Percentiles rank a stretch among this genome's conserved stretches.
Evolutionary conservation across 2,797 vertebrate genomes (phyloP).

Genomic region (Saguinus oedipus): DNA sequence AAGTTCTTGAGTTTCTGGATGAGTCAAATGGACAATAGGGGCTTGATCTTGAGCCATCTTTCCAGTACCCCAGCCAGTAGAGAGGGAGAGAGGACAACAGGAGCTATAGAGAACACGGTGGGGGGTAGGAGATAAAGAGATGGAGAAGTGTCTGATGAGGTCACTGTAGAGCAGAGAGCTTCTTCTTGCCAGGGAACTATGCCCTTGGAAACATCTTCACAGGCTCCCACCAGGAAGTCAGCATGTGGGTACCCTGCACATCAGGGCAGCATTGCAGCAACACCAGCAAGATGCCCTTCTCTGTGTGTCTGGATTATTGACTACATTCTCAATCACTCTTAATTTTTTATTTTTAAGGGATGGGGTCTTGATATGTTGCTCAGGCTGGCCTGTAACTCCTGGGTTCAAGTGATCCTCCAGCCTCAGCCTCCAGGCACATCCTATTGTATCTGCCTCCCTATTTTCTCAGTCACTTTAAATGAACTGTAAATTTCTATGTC

Average conservation of each 20-base stretch:
- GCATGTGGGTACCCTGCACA: no score
- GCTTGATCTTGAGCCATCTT: neutral
- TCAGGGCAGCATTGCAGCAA: neutral
- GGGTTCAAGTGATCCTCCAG: neutral
- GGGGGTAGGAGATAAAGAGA: neutral
- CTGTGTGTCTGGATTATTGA: neutral
- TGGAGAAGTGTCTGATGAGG: neutral
- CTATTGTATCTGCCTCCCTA: neutral
- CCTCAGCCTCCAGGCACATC: neutral
- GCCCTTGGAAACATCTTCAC: neutral
- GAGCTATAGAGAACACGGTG: neutral
- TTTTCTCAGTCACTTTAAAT: neutral
- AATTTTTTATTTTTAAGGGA: neutral
- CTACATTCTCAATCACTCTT: neutral
- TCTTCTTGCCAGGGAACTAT: neutral
- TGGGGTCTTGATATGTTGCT: neutral
- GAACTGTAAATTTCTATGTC: neutral
- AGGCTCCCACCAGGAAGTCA: neutral
- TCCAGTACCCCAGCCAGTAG: neutral
- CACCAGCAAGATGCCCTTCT: no score
- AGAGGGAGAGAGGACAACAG: neutral
- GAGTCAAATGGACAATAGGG: neutral
- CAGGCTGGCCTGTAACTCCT: neutral
- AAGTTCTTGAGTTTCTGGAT: neutral
- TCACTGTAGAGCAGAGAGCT: neutral